Conservation (phyloP, 2,113 vertebrate species). For the Ornithorhynchus anatinus region DNA sequence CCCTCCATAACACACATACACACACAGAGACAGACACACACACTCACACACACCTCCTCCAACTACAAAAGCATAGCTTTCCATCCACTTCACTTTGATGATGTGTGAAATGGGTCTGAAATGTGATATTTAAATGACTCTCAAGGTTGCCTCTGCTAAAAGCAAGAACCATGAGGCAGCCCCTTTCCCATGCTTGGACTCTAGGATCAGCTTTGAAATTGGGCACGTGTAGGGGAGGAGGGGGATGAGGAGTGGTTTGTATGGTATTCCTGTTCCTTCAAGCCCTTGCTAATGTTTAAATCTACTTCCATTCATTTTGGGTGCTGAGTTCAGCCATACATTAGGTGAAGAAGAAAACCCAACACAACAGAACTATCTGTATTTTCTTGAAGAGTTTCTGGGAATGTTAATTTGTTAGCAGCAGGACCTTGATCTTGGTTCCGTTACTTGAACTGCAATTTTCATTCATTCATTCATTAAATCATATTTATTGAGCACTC, state of each 20-base stretch:
- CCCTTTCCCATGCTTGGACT: constrained; percentile 59
- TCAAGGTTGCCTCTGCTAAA: constrained; percentile 69
- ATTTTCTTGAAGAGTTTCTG: no score
- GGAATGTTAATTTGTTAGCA: no score
- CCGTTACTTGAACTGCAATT: no score
- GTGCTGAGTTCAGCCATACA: constrained; percentile 23
- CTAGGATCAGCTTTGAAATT: constrained; percentile 62
- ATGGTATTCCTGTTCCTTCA: constrained; percentile 31
- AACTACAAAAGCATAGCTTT: constrained; percentile 62
- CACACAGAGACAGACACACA: no score
- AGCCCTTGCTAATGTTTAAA: constrained; percentile 31
- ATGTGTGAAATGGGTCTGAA: constrained; percentile 69
- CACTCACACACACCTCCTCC: constrained; percentile 52
- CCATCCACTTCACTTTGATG: constrained; percentile 57
- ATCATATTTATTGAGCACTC: no score
- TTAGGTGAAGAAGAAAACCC: constrained; percentile 23
- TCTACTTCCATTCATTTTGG: constrained; percentile 46
- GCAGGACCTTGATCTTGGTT: no score
- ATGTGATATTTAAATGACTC: constrained; percentile 73
- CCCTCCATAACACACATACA: no score
- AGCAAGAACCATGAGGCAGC: constrained; percentile 67
- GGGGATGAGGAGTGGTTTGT: constrained; percentile 17
- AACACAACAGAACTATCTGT: no score
- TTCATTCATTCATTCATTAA: no score
- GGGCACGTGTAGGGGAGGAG: constrained; percentile 44